phyloP scores from a whole-genome alignment of 2,888 invertebrate species.

The Caenorhabditis sp. region DNA sequence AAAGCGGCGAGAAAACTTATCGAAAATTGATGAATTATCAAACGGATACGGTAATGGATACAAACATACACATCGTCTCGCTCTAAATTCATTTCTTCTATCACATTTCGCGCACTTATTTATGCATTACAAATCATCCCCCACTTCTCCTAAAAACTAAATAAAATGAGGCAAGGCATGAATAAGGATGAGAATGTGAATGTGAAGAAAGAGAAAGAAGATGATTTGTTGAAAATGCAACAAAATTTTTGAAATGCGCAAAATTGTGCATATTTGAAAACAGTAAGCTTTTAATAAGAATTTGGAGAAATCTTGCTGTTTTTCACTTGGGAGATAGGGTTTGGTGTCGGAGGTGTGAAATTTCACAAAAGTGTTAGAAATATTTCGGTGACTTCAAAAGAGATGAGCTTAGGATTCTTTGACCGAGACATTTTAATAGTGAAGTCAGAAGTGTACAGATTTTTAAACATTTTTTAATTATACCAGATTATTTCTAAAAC shows the following conservation, averaged over 20 bases:
- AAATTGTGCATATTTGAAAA: neutral
- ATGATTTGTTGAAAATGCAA: neutral
- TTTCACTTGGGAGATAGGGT: too few species aligned
- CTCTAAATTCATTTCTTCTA: neutral
- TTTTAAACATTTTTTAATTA: too few species aligned
- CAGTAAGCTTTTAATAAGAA: too few species aligned
- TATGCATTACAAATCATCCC: constrained; percentile 46
- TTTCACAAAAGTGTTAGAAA: neutral
- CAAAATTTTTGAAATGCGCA: neutral
- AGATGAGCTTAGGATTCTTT: too few species aligned
- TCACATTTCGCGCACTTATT: constrained; percentile 2
- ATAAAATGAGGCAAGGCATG: constrained; percentile 1
- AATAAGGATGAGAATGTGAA: constrained; percentile 2
- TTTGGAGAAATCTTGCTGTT: too few species aligned
- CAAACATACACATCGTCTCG: neutral
- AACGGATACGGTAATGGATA: neutral
- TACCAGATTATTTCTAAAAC: too few species aligned
- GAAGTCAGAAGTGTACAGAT: too few species aligned
- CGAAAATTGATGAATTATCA: constrained; percentile 2
- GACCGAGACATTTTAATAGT: too few species aligned
- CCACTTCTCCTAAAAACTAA: constrained; percentile 1
- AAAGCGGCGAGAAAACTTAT: neutral
- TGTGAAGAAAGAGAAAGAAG: neutral
- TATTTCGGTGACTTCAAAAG: too few species aligned
- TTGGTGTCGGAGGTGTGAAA: neutral